A percentile compares a stretch with the other conserved stretches of the same genome.
These are phyloP conservation scores for Fundulus diaphanus DNA, from an alignment of 2,797 vertebrate species.

Conservation along the genomic window DNA sequence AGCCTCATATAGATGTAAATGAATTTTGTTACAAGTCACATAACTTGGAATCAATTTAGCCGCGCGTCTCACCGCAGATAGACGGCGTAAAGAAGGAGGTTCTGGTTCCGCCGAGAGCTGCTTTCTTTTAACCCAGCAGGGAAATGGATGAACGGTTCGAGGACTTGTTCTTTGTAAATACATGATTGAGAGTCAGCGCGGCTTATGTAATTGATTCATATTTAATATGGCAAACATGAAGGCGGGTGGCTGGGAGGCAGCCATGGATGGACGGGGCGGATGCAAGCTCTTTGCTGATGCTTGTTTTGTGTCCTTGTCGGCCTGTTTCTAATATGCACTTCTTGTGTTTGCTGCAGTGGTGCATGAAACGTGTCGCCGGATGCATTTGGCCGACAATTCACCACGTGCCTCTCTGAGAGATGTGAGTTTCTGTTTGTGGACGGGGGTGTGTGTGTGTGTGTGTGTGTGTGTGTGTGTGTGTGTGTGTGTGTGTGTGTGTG, in stretches of 20 bases:
- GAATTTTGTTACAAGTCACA: slow-evolving; percentile 60
- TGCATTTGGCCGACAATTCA: slow-evolving; percentile 60
- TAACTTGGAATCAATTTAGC: slow-evolving; percentile 57
- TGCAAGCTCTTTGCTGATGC: slow-evolving; percentile 51
- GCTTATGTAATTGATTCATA: slow-evolving; percentile 75
- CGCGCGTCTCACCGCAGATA: slow-evolving; percentile 19
- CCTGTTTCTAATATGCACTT: slow-evolving; percentile 77
- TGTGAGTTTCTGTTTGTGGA: slow-evolving; percentile 23
- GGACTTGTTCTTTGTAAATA: slow-evolving; percentile 28
- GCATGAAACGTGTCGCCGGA: slow-evolving; percentile 71
- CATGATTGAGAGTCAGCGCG: slow-evolving; percentile 41
- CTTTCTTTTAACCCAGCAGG: slow-evolving; percentile 7
- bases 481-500: no score
- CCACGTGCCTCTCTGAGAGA: slow-evolving; percentile 38
- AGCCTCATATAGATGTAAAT: slow-evolving; percentile 73
- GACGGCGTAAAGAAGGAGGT: background rate
- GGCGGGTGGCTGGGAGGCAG: slow-evolving; percentile 51
- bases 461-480: no score
- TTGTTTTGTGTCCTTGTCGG: slow-evolving; percentile 59
- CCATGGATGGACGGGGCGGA: slow-evolving; percentile 37
- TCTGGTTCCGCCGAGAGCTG: slow-evolving; percentile 11
- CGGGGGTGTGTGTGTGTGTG: slow-evolving; percentile 13
- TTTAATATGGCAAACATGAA: slow-evolving; percentile 75
- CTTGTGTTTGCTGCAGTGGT: slow-evolving; percentile 78
- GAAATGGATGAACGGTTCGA: slow-evolving; percentile 7